These are phyloP conservation scores for Scrobipalpa costella DNA, from an alignment of 2,888 invertebrate genomes.

Conservation along the genomic window DNA sequence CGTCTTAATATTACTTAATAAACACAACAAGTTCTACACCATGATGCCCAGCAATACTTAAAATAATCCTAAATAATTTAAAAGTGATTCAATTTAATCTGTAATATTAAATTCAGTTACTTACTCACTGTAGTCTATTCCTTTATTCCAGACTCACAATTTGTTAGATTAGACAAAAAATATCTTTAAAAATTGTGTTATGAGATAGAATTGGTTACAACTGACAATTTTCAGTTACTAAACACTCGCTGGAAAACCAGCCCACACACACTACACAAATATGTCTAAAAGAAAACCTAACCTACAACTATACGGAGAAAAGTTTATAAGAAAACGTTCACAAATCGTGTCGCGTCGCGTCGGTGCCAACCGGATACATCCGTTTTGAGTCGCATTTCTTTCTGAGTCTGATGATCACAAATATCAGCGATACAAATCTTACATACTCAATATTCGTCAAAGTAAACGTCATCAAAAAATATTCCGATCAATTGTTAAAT, in stretches of 20 bases:
- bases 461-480: slow-evolving; percentile 32
- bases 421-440: slow-evolving; percentile 5
- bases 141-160: slow-evolving; percentile 22
- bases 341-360: background rate
- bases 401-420: slow-evolving; percentile 11
- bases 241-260: slow-evolving; percentile 48
- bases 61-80: background rate
- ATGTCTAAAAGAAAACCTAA: slow-evolving; percentile 59
- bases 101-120: background rate
- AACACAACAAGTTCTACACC: slow-evolving; percentile 1
- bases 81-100: background rate
- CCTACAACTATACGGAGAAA: slow-evolving; percentile 54
- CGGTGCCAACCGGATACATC: background rate
- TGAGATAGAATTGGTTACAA: slow-evolving; percentile 42
- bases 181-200: slow-evolving; percentile 24
- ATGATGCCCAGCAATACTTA: background rate
- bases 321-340: slow-evolving; percentile 52
- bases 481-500: slow-evolving; percentile 33
- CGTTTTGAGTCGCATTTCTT: slow-evolving; percentile 8
- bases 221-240: slow-evolving; percentile 48
- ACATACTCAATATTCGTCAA: slow-evolving; percentile 22
- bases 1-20: background rate
- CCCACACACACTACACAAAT: slow-evolving; percentile 56
- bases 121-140: slow-evolving; percentile 15
- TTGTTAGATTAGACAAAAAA: slow-evolving; percentile 24